Evolutionary conservation across 1,140 invertebrate species (phyloP).

Genomic region (Scaptomyza pallida): DNA sequence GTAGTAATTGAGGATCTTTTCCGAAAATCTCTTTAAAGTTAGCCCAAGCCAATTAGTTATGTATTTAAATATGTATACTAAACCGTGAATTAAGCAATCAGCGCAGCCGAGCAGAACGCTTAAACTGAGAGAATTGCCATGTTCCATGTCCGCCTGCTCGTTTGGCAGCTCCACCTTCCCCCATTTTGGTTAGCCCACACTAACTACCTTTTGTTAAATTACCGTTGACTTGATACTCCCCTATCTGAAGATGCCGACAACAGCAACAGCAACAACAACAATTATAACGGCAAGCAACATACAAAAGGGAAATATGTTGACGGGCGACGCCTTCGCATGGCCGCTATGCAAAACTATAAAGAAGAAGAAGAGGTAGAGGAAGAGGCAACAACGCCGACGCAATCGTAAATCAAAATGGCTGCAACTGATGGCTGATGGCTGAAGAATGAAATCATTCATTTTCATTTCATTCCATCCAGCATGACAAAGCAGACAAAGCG

Average conservation of each 20-base stretch:
- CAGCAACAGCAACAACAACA: constrained; percentile 33
- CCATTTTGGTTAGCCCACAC: constrained; percentile 51
- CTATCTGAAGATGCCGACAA: constrained; percentile 56
- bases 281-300: constrained; percentile 27
- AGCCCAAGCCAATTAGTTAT: constrained; percentile 57
- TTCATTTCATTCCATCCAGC: constrained; percentile 35
- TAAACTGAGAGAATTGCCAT: constrained; percentile 49
- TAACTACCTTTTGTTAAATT: constrained; percentile 68
- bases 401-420: constrained; percentile 79
- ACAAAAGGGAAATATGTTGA: constrained; percentile 39
- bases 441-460: constrained; percentile 77
- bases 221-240: constrained; percentile 62
- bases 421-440: constrained; percentile 73
- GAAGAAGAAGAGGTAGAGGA: constrained; percentile 23
- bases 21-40: neutral
- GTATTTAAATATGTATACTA: constrained; percentile 78
- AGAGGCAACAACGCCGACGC: constrained; percentile 25
- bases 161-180: neutral
- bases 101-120: constrained; percentile 68
- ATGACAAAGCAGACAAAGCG: constrained; percentile 47
- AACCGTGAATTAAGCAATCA: constrained; percentile 56
- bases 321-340: constrained; percentile 70
- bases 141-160: neutral
- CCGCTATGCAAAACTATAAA: constrained; percentile 43
- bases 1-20: too few relatives aligned